Percentiles rank a stretch among this genome's conserved stretches.
phyloP scores from a whole-genome alignment of 2,888 invertebrate species.

The Dasysyrphus albostriatus region DNA sequence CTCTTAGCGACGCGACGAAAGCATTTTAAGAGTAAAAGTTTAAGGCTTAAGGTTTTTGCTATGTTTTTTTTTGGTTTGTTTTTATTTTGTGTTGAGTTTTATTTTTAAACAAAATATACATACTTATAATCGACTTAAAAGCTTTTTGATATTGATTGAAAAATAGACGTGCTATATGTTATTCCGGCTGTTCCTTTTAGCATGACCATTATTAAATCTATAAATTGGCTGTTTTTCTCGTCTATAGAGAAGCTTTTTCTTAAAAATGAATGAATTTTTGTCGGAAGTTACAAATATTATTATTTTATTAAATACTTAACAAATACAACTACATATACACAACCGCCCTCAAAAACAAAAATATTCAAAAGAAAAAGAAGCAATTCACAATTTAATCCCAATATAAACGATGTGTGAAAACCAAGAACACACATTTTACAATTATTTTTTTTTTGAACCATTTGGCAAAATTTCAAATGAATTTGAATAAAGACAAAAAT shows the following conservation, averaged over 20 bases:
- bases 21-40: constrained; percentile 69
- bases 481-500: constrained; percentile 18
- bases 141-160: constrained; percentile 49
- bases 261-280: constrained; percentile 14
- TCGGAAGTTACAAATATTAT: constrained; percentile 7
- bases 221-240: neutral
- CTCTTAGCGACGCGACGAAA: constrained; percentile 41
- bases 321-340: neutral
- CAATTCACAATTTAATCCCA: constrained; percentile 11
- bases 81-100: constrained; percentile 32
- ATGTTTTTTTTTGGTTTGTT: constrained; percentile 16
- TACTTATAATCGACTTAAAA: constrained; percentile 40
- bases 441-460: constrained; percentile 15
- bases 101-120: constrained; percentile 55
- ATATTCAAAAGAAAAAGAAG: neutral
- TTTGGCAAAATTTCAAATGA: constrained; percentile 55
- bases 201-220: neutral
- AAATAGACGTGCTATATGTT: constrained; percentile 14
- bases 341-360: constrained; percentile 2
- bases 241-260: constrained; percentile 2
- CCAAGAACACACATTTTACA: constrained; percentile 36
- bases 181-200: neutral
- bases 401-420: constrained; percentile 48
- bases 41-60: constrained; percentile 30
- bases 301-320: constrained; percentile 9